Conservation (phyloP, 92 coral and sea anemone genomes). For the Virgularia gustaviana region DNA sequence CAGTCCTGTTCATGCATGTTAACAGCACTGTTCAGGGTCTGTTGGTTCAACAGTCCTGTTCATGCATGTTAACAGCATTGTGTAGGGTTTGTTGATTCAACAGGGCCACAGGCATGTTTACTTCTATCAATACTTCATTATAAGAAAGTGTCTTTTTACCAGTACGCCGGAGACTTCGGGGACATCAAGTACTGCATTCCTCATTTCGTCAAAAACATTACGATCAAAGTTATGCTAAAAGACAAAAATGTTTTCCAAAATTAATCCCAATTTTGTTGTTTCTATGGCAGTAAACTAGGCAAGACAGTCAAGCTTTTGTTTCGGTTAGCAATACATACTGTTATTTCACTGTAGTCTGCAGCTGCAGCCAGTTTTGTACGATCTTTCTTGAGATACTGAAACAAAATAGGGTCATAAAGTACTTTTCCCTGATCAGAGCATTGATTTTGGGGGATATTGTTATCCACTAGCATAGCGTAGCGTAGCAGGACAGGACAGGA, state of each 20-base stretch:
- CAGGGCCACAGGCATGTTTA: background rate
- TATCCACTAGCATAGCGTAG: background rate
- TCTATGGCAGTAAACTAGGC: background rate
- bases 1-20: no score
- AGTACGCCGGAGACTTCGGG: conserved; percentile 57
- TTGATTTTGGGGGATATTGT: background rate
- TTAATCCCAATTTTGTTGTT: no score
- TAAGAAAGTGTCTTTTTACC: background rate
- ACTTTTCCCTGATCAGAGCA: background rate
- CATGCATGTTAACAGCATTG: no score
- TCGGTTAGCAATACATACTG: background rate
- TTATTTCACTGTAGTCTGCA: background rate
- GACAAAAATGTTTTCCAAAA: background rate
- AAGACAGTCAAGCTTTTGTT: background rate
- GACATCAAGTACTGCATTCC: conserved; percentile 56
- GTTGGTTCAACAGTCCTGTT: no score
- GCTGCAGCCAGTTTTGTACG: conserved; percentile 13
- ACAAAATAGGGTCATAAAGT: background rate
- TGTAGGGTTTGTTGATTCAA: background rate
- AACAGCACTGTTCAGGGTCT: no score
- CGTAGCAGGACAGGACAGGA: background rate
- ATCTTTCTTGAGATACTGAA: conserved; percentile 32
- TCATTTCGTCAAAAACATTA: conserved; percentile 86
- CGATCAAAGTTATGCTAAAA: conserved; percentile 72
- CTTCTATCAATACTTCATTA: background rate